phyloP scores from a whole-genome alignment of 2,888 invertebrate genomes.

The Apotomis capreana region DNA sequence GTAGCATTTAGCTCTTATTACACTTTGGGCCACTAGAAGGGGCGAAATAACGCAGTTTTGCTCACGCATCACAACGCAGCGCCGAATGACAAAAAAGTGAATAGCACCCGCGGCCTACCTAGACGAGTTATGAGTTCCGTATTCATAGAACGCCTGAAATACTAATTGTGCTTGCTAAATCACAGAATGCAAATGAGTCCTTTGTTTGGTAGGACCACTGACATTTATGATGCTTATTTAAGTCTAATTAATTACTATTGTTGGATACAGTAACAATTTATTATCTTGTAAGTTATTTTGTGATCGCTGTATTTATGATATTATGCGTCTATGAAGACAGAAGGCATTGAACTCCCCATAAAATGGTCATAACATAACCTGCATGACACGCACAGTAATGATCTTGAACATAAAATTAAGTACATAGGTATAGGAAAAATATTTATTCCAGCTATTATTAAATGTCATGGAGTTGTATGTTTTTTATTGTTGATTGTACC shows the following conservation, averaged over 20 bases:
- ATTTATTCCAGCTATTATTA: too few relatives aligned
- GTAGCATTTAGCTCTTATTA: neutral
- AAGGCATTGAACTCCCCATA: too few relatives aligned
- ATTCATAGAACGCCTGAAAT: neutral
- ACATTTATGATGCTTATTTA: conserved; percentile 6
- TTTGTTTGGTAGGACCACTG: too few relatives aligned
- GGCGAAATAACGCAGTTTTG: neutral
- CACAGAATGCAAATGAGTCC: too few relatives aligned
- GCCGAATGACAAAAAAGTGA: neutral
- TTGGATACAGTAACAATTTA: conserved; percentile 4
- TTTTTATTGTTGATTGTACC: neutral
- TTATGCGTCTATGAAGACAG: too few relatives aligned
- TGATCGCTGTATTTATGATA: too few relatives aligned
- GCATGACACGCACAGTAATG: too few relatives aligned
- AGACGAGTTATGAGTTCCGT: neutral
- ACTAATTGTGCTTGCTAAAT: too few relatives aligned
- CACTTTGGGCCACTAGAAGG: neutral
- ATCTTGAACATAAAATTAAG: too few relatives aligned
- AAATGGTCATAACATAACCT: too few relatives aligned
- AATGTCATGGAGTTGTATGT: neutral
- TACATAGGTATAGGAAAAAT: too few relatives aligned
- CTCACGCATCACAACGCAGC: neutral
- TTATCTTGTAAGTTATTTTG: too few relatives aligned
- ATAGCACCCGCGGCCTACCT: neutral
- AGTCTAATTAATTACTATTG: conserved; percentile 17